Evolutionary conservation across 1,140 invertebrate species (phyloP).

Genomic region (Drosophila lacteicornis): DNA sequence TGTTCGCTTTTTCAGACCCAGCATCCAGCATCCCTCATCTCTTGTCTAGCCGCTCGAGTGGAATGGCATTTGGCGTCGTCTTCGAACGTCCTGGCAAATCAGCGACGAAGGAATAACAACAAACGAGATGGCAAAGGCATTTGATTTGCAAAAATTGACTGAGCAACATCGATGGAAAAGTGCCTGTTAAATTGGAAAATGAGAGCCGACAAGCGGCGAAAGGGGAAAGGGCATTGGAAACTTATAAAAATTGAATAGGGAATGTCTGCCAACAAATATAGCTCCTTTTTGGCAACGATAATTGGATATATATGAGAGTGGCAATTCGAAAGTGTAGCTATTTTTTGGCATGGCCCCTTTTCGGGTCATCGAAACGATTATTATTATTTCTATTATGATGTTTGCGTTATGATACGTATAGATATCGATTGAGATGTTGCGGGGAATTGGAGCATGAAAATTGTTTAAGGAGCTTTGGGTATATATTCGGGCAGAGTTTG

Average conservation of each 20-base stretch:
- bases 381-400: conserved; percentile 30
- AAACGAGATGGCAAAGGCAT: conserved; percentile 40
- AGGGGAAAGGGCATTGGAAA: conserved; percentile 34
- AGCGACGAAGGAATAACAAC: conserved; percentile 25
- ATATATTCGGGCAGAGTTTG: not conserved
- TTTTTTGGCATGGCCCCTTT: conserved; percentile 40
- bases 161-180: conserved; percentile 69
- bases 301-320: conserved; percentile 50
- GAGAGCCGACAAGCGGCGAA: conserved; percentile 20
- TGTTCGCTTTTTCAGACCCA: not conserved
- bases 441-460: conserved; percentile 31
- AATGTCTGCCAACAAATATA: conserved; percentile 22
- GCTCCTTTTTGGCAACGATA: conserved; percentile 46
- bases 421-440: conserved; percentile 22
- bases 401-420: not conserved
- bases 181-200: conserved; percentile 78
- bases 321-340: conserved; percentile 42
- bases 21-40: not conserved
- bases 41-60: conserved; percentile 55
- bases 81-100: conserved; percentile 55
- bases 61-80: conserved; percentile 52
- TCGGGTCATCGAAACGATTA: conserved; percentile 42
- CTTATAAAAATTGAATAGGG: conserved; percentile 60
- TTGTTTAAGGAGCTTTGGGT: not conserved
- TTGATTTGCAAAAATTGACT: conserved; percentile 82